A percentile compares a stretch with the other conserved stretches of the same genome.
Conservation (phyloP, 2,888 invertebrate species). For the Amblyjoppa proteus region DNA sequence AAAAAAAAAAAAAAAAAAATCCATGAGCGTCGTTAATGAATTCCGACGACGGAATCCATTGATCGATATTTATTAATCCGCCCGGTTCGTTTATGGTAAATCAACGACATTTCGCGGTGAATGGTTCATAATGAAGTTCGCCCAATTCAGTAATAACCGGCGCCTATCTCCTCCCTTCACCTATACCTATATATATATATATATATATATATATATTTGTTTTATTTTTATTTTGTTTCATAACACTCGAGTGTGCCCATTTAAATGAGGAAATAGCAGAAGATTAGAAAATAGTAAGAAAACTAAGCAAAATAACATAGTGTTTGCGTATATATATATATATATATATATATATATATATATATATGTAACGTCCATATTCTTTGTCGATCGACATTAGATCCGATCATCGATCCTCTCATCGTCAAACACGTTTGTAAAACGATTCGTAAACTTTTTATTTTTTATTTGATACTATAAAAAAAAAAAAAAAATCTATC, state of each 20-base stretch:
- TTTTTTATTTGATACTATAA: too few relatives aligned
- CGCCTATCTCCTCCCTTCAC: slow-evolving; percentile 18
- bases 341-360: neutral
- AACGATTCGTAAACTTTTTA: neutral
- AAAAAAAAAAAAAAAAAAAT: neutral
- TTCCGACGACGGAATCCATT: neutral
- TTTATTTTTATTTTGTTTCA: too few relatives aligned
- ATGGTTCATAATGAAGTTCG: slow-evolving; percentile 1
- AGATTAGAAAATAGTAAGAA: too few relatives aligned
- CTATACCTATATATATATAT: neutral
- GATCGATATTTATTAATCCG: neutral
- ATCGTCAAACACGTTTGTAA: neutral
- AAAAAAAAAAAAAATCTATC: neutral
- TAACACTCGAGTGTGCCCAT: too few relatives aligned
- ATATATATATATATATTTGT: too few relatives aligned
- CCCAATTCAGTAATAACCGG: neutral
- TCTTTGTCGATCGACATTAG: slow-evolving; percentile 1
- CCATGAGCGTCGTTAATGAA: neutral
- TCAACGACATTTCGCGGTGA: neutral
- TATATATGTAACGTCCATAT: neutral
- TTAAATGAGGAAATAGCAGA: too few relatives aligned
- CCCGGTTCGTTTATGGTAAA: neutral
- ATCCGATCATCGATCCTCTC: slow-evolving; percentile 5
- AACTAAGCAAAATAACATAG: too few relatives aligned
- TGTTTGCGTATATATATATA: neutral